Evolutionary conservation across 1,140 invertebrate species (phyloP), one percentile per base, ranked within the genome.

Genomic region (Drosophila subobscura): DNA sequence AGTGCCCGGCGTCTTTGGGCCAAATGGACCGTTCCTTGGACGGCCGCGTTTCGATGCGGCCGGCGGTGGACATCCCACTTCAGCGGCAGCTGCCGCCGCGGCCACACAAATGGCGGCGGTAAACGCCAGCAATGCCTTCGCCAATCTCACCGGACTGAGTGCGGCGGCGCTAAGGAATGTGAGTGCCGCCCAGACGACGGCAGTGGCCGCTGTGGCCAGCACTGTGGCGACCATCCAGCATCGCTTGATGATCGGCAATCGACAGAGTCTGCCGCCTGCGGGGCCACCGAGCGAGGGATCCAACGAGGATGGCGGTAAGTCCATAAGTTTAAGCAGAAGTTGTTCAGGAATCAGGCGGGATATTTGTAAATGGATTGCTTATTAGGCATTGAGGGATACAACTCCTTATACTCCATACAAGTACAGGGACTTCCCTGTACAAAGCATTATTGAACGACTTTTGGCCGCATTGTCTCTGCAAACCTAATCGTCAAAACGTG

Each of bases 211-310:
- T n/a, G 90, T 90, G 2, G 83, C 83, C 55, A 88, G 74, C 53
- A 91, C 90, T 0, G 83, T 91, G 41, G 90, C 85, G 10, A 91
- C 89, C 33, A 91, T 91, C 41, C 90, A 91, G 58, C 91, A 91
- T 57, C 89, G 90, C 1, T 75, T 91, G 29, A 80, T 91, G 81
- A 91, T 90, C 14, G 88, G 86, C 47, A 91, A 91, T 65, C 80
- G 91, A 29, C 90, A 91, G 59, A 90, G 75, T 37, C 52, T 90
- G 65, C 78, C 81, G 60, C 90, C 89, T 58, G 86, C 89, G 25
- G 91, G 91, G 23, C 91, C 93, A 55, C 93, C 93, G n/a, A 93
- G 93, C 60, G 93, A 93, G 55, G 93, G 93, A 63, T 93, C 93
- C 22, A 93, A 93, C 66, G 93, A 93, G 68, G 93, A 93, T 79